Conservation (phyloP, 2,113 vertebrate genomes). For the Caloenas nicobarica region DNA sequence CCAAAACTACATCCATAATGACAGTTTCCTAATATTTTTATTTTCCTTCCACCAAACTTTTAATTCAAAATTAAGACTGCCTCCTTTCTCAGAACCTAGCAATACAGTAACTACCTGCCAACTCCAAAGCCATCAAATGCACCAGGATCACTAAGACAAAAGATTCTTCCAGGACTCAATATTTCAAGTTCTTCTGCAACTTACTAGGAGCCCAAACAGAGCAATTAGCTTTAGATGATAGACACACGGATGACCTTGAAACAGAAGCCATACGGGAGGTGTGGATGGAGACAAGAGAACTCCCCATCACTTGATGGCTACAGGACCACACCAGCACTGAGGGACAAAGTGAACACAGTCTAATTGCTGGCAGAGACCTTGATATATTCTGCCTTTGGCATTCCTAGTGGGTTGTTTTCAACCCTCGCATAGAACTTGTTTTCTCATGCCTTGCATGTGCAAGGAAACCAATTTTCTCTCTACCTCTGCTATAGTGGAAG, state of each 20-base stretch:
- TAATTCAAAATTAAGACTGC: neutral
- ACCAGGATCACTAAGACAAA: neutral
- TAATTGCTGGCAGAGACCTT: neutral
- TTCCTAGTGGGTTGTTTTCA: neutral
- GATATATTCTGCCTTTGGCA: neutral
- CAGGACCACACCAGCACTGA: neutral
- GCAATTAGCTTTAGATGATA: neutral
- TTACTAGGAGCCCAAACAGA: neutral
- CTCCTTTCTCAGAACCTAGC: accelerated
- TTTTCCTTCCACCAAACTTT: neutral
- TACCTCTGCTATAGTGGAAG: neutral
- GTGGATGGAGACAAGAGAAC: neutral
- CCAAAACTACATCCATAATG: neutral
- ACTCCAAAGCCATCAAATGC: neutral
- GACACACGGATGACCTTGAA: neutral
- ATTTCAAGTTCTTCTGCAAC: neutral
- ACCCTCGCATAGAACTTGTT: neutral
- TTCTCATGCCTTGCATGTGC: neutral
- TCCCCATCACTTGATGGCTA: neutral
- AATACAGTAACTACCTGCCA: neutral
- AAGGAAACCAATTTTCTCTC: neutral
- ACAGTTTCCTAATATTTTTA: neutral
- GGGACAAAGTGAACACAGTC: neutral
- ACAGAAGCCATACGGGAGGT: neutral
- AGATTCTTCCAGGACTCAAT: neutral